phyloP scores from a whole-genome alignment of 2,113 vertebrate species.

The Lagopus muta region DNA sequence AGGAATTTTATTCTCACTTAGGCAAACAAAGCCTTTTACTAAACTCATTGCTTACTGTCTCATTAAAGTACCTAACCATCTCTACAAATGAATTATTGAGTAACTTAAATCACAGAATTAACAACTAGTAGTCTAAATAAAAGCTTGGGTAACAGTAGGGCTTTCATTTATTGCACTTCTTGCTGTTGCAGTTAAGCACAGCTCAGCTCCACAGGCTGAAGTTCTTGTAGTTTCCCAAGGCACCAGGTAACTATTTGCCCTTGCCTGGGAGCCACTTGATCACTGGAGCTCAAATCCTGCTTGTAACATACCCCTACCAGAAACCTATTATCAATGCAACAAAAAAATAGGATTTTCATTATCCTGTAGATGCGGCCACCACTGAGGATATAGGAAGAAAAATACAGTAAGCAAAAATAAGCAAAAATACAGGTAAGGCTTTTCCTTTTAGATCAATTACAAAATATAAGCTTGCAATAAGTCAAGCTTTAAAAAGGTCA shows the following conservation, averaged over 20 bases:
- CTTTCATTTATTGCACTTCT: background rate
- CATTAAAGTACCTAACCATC: background rate
- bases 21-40: background rate
- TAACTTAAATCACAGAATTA: background rate
- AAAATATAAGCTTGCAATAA: background rate
- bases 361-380: background rate
- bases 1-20: background rate
- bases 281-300: background rate
- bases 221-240: background rate
- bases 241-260: accelerated
- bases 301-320: background rate
- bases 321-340: background rate
- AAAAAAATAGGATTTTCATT: background rate
- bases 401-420: background rate
- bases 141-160: background rate
- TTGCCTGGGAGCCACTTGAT: background rate
- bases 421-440: background rate
- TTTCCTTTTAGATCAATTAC: background rate
- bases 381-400: background rate
- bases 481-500: background rate
- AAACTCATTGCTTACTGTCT: background rate
- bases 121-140: background rate
- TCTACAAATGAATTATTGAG: background rate
- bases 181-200: background rate
- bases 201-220: background rate